Base-by-base conservation (phyloP, 1,140 invertebrate species). In the Bemisia tabaci region DNA sequence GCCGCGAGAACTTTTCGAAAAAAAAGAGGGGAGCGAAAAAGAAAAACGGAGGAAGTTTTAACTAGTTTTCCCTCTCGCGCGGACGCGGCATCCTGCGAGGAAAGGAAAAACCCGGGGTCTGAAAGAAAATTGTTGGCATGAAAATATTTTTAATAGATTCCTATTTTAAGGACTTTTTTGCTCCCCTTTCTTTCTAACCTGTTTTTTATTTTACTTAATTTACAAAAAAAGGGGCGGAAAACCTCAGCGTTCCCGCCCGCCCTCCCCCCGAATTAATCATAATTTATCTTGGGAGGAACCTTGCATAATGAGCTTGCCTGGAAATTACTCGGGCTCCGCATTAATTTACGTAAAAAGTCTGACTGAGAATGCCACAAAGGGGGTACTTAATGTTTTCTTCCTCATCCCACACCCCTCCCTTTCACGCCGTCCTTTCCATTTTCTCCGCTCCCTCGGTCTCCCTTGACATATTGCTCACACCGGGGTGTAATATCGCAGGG, bases 101-200 rank as follows among this genome's bases (percentile, higher is more conserved):
- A 48, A 48, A 48, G 33, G 33, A 48, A 48, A 48, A 48, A 17
- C 5, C 5, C 33, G 33, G 33, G 33, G 33, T 9, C 33, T 48
- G 33, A 48, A 48, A 48, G 33, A 48, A 48, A 48, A 48, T 9
- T 48, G 33, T 48, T 48, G 33, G 33, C 33, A 48, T 48, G 33
- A 48, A 48, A 48, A 48, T 48, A 48, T 48, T 48, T 48, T 48
- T 48, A 48, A 48, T 48, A 48, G 33, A 48, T 48, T 48, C 33
- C 33, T 48, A 48, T 48, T 48, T 48, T 48, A 48, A 48, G 17
- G 17, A 17, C 5, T 17, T 48, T 48, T 48, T 48, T 48, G 5
- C 17, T 48, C 17, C 33, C 33, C 33, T 48, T 48, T 48, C 17
- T 17, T 48, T 48, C 33, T 48, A 48, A 48, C 33, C 33, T 48